Conservation (phyloP, 2,797 vertebrate species). For the Syngnathus rostellatus region DNA sequence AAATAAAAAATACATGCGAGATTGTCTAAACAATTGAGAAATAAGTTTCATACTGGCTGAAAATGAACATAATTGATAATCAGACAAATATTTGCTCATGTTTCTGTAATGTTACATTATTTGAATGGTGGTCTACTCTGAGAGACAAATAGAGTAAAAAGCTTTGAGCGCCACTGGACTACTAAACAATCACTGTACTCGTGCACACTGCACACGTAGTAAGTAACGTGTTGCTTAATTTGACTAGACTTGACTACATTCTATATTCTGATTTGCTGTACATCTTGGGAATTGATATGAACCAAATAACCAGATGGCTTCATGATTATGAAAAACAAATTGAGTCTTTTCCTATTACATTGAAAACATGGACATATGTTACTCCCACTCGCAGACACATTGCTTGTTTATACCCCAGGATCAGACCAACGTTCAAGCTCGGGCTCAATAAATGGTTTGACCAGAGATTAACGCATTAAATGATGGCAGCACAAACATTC, state of each 20-base stretch:
- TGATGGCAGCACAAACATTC: slow-evolving; percentile 12
- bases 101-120: no score
- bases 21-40: no score
- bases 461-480: slow-evolving; percentile 2
- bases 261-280: background rate
- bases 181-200: no score
- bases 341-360: slow-evolving; percentile 9
- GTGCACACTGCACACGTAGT: background rate
- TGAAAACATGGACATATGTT: slow-evolving; percentile 5
- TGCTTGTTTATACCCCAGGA: background rate
- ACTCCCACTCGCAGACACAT: slow-evolving; percentile 17
- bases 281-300: background rate
- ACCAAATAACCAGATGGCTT: slow-evolving; percentile 11
- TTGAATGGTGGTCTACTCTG: no score
- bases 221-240: background rate
- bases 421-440: slow-evolving; percentile 3
- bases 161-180: no score
- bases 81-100: no score
- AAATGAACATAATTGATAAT: no score
- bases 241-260: background rate
- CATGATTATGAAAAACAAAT: slow-evolving; percentile 3
- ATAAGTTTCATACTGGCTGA: no score
- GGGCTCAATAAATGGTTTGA: background rate
- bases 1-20: no score
- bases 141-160: no score